Evolutionary conservation across 2,797 vertebrate genomes (phyloP), one percentile per base, ranked within the genome.

Genomic region (Pseudomugil tenellus): DNA sequence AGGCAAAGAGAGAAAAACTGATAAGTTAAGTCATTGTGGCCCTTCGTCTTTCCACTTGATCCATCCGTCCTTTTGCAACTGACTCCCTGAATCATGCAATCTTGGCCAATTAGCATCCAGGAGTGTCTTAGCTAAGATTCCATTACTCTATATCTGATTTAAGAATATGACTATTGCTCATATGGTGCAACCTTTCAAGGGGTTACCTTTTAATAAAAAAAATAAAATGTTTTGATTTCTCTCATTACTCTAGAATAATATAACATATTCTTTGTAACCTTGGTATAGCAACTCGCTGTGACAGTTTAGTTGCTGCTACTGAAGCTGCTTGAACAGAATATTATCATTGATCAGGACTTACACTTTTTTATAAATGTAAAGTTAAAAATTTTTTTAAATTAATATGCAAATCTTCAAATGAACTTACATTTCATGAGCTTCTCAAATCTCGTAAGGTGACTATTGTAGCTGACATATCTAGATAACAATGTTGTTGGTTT

Each of bases 81-180:
- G 88, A 88, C 84, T 82, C 70, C 77, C 85, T 83, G 81, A 86
- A 87, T 91, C 81, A 83, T 85, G 85, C 70, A 85, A 71, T 76
- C 81, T 58, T 16, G 60, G 73, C 70, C 85, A 85, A 86, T 88
- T 89, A 91, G 74, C 72, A 29, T 83, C 84, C 77, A 74, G 77
- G 21, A 63, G 77, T 31, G 74, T 56, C 63, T 56, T 72, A 84
- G 85, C 78, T 52, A 61, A 60, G 76, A 39, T 77, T 73, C 82
- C 32, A 19, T 67, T 69, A 65, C n/a, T 34, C 53, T 37, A 26
- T 54, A 48, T 58, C 31, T 64, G 76, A 72, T 66, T 53, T 26
- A 37, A 62, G 65, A 62, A 70, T 37, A 16, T 51, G 61, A 77
- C 41, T 35, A 55, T 60, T 57, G 37, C 29, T 74, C 52, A 53